Evolutionary conservation across 1,140 invertebrate species (phyloP), one percentile per base, ranked within the genome.

Genomic region (Nixonia krombeini): DNA sequence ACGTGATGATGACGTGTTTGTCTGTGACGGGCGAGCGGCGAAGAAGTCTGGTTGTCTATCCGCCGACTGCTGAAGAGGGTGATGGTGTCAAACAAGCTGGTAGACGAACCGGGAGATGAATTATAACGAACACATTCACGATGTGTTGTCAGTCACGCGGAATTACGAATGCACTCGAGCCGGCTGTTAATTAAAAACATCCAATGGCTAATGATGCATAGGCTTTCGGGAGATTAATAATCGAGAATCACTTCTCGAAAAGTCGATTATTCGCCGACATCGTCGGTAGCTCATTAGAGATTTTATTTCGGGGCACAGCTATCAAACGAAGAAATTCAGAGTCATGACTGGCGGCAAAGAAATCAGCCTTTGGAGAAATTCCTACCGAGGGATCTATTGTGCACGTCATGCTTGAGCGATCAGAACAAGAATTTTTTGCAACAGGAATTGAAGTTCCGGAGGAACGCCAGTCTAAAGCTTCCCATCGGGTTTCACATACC

Each of bases 401-500:
- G 67, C 47, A 65, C 67, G 61, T 70, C 67, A 70, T 70, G 67
- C 67, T 64, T 55, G 58, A 70, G 55, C 46, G 66, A 70, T 70
- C 66, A 70, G 59, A 70, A 70, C 66, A 69, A 69, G 49, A 63
- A 55, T 70, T 70, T 70, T 70, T 70, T 70, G 59, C 58, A 63
- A 59, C 15, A 55, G 50, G 56, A 63, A 69, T 69, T 55, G 49
- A 70, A 70, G 59, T 70, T 70, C 66, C 59, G 66, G 59, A 61
- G 59, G n/a, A 70, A 70, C 59, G 59, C 55, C 56, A 56, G 55
- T 70, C 46, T 52, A 40, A 53, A 64, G 56, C 66, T 70, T 64
- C 66, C 59, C 66, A 64, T 64, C 56, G 67, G 44, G 61, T 62
- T 65, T 70, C 61, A 70, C 67, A 70, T 70, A 64, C 67, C 67